Evolutionary conservation across 92 coral and sea anemone genomes (phyloP), one percentile per base, ranked within the genome.

Genomic region (Porites rus): DNA sequence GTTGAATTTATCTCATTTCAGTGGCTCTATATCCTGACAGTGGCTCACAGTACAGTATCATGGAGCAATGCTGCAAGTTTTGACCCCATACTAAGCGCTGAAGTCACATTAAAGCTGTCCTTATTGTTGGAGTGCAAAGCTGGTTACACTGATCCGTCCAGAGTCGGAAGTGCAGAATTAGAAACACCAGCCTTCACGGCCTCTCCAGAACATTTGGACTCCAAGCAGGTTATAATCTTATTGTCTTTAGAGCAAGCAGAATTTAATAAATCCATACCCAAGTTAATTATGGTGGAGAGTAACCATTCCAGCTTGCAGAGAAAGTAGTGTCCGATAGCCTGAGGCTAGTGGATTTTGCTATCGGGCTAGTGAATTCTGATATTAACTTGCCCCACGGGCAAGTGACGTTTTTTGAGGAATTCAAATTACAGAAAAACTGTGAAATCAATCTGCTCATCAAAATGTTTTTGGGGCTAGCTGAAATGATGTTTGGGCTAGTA

Each of bases 51-150:
- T 6, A 98, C 96, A 19, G 81, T 96, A 65, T 95, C 96, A 10
- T 96, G 99, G 99, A 96, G 98, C 73, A 89, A 88, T 54, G 95
- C 95, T 38, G 88, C 98, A 51, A 87, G 89, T 59, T 89, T 93
- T 75, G 99, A 96, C 76, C 99, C 99, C 16, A 72, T 91, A 51
- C 76, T 96, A 21, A 87, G 95, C 28, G 98, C 96, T 60, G 99
- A 96, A 89, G 90, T 96, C 21, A 91, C 98, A 10, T 88, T 96
- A n/a, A 96, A 96, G 74, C 87, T 91, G 31, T 91, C 98, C 1
- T 88, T 96, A 13, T 87, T 96, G 24, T 74, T 96, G 62, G 99
- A 96, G 69, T 91, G 93, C 71, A 94, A 91, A 80, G 99, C 99
- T 51, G 64, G 76, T 17, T 66, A 65, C 56, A 84, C 76, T 82